Conservation (phyloP, 2,888 invertebrate genomes). For the Asteroscopus sphinx region DNA sequence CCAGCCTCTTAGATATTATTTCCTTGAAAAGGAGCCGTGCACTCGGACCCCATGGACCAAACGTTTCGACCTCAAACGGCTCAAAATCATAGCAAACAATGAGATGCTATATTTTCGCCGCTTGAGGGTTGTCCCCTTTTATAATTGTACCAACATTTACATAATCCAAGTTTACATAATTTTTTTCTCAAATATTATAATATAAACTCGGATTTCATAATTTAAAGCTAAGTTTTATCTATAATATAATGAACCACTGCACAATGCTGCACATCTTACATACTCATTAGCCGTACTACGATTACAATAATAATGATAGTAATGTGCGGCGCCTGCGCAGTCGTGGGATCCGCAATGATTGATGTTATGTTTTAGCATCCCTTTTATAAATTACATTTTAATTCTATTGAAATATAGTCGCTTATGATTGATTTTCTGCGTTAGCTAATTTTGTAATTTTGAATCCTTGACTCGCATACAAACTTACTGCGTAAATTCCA, state of each 20-base stretch:
- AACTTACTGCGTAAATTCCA: too few species aligned
- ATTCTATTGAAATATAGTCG: conserved; percentile 12
- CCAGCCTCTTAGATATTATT: too few species aligned
- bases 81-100: too few species aligned
- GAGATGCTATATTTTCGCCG: too few species aligned
- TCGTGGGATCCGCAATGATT: conserved; percentile 35
- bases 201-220: too few species aligned
- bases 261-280: not conserved
- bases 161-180: too few species aligned
- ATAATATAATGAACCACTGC: not conserved
- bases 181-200: too few species aligned
- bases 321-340: conserved; percentile 35
- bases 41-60: too few species aligned
- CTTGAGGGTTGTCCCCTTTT: too few species aligned
- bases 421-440: conserved; percentile 24
- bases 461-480: conserved; percentile 5
- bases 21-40: too few species aligned
- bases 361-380: conserved; percentile 28
- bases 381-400: conserved; percentile 32
- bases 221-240: not conserved
- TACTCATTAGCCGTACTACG: conserved; percentile 21
- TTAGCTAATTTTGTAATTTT: conserved; percentile 6
- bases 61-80: too few species aligned
- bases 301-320: conserved; percentile 18
- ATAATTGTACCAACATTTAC: too few species aligned